These are phyloP conservation scores for Phenganax subtilis DNA, from an alignment of 92 coral and sea anemone species.

Conservation along the genomic window DNA sequence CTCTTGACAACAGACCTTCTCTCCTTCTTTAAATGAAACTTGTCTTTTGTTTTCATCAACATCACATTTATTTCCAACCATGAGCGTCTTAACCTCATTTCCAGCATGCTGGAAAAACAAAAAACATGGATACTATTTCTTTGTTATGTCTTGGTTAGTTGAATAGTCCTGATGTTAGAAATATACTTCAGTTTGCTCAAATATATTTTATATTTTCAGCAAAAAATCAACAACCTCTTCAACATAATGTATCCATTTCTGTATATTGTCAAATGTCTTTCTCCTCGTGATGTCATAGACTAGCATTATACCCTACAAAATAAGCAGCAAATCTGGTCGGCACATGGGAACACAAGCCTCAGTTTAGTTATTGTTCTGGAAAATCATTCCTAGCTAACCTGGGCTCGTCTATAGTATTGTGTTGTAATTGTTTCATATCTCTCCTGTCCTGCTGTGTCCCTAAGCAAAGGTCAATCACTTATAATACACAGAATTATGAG, in stretches of 20 bases:
- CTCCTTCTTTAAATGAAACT: slow-evolving; percentile 75
- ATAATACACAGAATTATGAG: not conserved
- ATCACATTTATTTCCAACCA: slow-evolving; percentile 92
- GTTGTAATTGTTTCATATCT: slow-evolving; percentile 99
- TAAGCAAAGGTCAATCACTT: slow-evolving; percentile 9
- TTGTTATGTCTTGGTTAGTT: not conserved
- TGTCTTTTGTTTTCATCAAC: slow-evolving; percentile 71
- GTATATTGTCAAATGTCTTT: slow-evolving; percentile 80
- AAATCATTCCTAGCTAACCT: slow-evolving; percentile 41
- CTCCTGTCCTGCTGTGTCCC: slow-evolving; percentile 99
- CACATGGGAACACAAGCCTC: not conserved
- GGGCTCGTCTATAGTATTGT: slow-evolving; percentile 97
- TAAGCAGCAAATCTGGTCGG: not conserved
- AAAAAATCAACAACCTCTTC: slow-evolving; percentile 63
- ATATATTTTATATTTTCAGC: not conserved
- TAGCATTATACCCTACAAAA: slow-evolving; percentile 78
- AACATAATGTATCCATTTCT: slow-evolving; percentile 95
- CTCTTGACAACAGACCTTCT: slow-evolving; percentile 54
- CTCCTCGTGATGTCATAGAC: slow-evolving; percentile 96
- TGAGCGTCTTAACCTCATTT: slow-evolving; percentile 73
- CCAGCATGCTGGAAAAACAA: slow-evolving; percentile 68
- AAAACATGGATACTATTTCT: not conserved
- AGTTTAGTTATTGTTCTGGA: not conserved
- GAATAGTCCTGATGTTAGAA: not conserved
- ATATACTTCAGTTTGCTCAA: not conserved